A percentile compares a stretch with the other conserved stretches of the same genome.
Conservation (phyloP, 2,113 vertebrate genomes). For the Phylloscopus whistleri region DNA sequence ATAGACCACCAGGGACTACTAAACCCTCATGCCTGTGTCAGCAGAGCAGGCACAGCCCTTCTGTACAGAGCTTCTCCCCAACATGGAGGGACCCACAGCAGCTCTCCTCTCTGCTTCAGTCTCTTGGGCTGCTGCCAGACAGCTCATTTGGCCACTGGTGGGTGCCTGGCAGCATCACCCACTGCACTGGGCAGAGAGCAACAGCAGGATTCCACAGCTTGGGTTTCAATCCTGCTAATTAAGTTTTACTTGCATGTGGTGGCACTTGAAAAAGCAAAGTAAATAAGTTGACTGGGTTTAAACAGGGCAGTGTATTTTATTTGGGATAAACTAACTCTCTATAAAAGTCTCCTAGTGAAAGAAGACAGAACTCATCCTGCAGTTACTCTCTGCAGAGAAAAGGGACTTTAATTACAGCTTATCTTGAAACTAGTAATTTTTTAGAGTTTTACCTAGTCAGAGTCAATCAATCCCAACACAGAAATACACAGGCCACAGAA, state of each 20-base stretch:
- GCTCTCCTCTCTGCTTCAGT: background rate
- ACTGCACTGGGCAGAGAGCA: background rate
- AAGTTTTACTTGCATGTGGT: background rate
- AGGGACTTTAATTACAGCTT: background rate
- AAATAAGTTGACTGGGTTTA: background rate
- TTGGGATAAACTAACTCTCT: no score
- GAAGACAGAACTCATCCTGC: background rate
- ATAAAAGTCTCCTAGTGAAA: background rate
- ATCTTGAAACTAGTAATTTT: no score
- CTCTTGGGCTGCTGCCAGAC: background rate
- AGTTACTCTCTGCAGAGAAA: background rate
- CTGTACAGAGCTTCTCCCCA: background rate
- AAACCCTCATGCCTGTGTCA: accelerated
- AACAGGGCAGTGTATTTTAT: background rate
- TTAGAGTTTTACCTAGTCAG: background rate
- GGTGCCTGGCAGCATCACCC: background rate
- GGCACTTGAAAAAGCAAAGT: background rate
- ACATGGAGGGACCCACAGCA: background rate
- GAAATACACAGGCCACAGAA: background rate
- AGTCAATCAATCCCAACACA: background rate
- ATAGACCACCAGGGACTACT: background rate
- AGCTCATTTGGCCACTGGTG: background rate
- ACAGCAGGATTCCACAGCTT: background rate
- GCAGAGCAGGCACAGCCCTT: background rate
- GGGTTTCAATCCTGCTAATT: background rate